Evolutionary conservation across 2,797 vertebrate species (phyloP), one percentile per base, ranked within the genome.

Genomic region (Esox lucius): DNA sequence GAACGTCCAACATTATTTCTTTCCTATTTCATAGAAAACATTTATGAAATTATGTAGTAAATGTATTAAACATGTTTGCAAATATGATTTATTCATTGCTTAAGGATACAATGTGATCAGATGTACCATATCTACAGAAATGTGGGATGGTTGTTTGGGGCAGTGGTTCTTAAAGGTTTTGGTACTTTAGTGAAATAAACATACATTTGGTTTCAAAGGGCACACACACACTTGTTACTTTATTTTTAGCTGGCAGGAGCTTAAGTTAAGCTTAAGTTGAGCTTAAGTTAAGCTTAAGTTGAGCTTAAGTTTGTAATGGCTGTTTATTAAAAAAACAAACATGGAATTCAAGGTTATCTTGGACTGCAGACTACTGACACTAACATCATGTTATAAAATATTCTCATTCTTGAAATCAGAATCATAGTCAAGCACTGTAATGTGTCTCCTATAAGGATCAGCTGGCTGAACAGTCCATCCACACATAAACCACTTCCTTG

Each of bases 41-140:
- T 35, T 59, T 61, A 24, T 15, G 39, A 72, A 49, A 46, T 31
- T 66, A 71, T 24, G 31, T 26, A 73, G 64, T 72, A n/a, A n/a
- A 35, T 61, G 16, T 28, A 61, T 51, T 5, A 31, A 72, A 61
- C 35, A 61, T 46, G 28, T 39, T 39, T 31, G 2, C 16, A 24
- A 46, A 51, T 1, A 19, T 51, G 12, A 19, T 16, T 62, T 11
- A 71, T 59, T 56, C 8, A 61, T 26, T 12, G 22, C n/a, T 2
- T 64, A 13, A 42, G 12, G 13, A 49, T 48, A 24, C 46, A 24
- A 28, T 51, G 15, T 19, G 31, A 59, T 6, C 46, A 48, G 33
- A 2, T 7, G 16, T 17, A 61, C 39, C 13, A n/a, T n/a, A 39
- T n/a, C 17, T 11, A 72, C 62, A 51, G 49, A 1, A 65, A 33